Evolutionary conservation across 2,888 invertebrate genomes (phyloP).

Genomic region (Encarsia formosa): DNA sequence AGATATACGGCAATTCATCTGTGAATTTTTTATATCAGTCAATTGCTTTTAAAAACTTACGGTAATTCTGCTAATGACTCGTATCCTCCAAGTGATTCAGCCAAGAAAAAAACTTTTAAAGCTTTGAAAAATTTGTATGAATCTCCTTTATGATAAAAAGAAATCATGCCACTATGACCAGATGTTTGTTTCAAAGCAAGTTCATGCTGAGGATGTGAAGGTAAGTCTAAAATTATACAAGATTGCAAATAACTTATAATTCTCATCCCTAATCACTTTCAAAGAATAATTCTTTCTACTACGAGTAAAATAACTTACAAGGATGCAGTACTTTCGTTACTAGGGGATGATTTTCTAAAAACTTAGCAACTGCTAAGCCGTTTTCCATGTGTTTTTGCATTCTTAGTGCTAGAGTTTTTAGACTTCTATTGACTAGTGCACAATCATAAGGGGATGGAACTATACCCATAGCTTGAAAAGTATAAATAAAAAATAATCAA

Average conservation of each 20-base stretch:
- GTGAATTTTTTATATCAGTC: too few relatives aligned
- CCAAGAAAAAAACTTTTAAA: conserved; percentile 78
- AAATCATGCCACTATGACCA: conserved; percentile 89
- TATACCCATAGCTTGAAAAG: conserved; percentile 72
- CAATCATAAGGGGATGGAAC: conserved; percentile 97
- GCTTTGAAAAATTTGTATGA: conserved; percentile 70
- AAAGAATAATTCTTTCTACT: neutral
- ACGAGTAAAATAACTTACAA: conserved; percentile 52
- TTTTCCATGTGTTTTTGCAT: conserved; percentile 87
- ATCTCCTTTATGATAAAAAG: conserved; percentile 82
- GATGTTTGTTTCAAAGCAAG: conserved; percentile 74
- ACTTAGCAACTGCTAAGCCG: conserved; percentile 73
- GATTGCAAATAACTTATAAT: neutral
- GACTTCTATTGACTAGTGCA: conserved; percentile 83
- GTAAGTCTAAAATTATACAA: conserved; percentile 57
- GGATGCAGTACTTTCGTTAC: conserved; percentile 82
- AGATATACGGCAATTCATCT: too few relatives aligned
- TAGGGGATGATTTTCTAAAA: conserved; percentile 73
- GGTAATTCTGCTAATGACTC: conserved; percentile 94
- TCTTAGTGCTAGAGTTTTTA: conserved; percentile 87
- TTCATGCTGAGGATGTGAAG: conserved; percentile 82
- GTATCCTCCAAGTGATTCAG: conserved; percentile 93
- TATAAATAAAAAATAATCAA: neutral
- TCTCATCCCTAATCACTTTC: neutral
- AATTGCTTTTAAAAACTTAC: too few relatives aligned